Conservation (phyloP, 2,797 vertebrate species). For the Astyanax mexicanus region DNA sequence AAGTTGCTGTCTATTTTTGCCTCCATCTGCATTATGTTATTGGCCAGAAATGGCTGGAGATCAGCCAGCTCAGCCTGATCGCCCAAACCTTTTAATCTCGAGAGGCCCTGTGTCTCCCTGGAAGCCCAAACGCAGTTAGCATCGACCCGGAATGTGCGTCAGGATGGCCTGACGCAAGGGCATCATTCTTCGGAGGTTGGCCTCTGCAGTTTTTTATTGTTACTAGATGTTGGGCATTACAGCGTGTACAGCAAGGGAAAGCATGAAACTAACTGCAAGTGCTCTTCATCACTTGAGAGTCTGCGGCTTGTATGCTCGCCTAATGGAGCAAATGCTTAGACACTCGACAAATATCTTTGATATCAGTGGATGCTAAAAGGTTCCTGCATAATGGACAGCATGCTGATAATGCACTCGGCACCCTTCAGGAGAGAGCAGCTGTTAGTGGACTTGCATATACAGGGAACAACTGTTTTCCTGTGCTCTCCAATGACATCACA, state of each 20-base stretch:
- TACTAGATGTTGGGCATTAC: constrained; percentile 19
- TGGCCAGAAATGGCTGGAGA: constrained; percentile 14
- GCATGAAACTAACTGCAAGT: background rate
- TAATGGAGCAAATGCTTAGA: constrained; percentile 12
- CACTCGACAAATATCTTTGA: constrained; percentile 21
- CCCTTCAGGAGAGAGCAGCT: background rate
- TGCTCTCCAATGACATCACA: background rate
- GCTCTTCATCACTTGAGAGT: constrained; percentile 20
- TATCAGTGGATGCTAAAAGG: constrained; percentile 38
- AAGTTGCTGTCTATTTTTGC: constrained; percentile 4
- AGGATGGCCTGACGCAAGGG: constrained; percentile 9
- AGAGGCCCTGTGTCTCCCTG: constrained; percentile 7
- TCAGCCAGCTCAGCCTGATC: constrained; percentile 22
- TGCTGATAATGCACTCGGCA: constrained; percentile 25
- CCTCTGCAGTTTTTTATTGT: constrained; percentile 26
- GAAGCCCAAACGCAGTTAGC: constrained; percentile 48
- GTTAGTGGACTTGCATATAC: background rate
- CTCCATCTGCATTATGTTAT: constrained; percentile 15
- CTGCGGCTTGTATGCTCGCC: background rate
- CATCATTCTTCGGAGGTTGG: constrained; percentile 44
- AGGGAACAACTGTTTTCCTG: background rate
- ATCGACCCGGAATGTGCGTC: constrained; percentile 50
- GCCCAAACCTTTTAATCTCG: constrained; percentile 40
- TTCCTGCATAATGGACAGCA: constrained; percentile 23
- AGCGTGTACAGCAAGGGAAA: constrained; percentile 10